Base-by-base conservation (phyloP, 2,797 vertebrate genomes). In the Pangasius djambal region DNA sequence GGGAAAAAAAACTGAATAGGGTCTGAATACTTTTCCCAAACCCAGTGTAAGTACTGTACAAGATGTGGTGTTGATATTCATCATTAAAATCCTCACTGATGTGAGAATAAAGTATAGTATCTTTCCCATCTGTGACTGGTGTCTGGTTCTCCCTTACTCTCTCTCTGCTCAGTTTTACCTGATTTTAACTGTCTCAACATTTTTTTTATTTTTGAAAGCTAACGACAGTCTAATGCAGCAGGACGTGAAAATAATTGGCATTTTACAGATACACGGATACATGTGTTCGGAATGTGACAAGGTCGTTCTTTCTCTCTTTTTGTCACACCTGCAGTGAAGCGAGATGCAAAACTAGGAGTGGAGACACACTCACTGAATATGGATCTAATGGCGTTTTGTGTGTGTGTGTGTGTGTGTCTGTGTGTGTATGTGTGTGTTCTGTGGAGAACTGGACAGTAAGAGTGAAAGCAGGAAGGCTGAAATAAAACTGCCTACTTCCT, bases 401-500 rank as follows among this genome's bases (percentile, higher is more conserved):
- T 65, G 28, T 69, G 65, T 31, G 7, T 74, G 34, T 44, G 37
- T 44, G 16, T 40, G 34, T 72, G 70, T 72, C 34, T 65, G 28
- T 69, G 65, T 67, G 44, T n/a, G 81, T n/a, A 69, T 83, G 61
- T 16, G 22, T 9, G 2, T 83, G 34, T 22, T 8, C 25, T 52
- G 48, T 78, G 44, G 28, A 92, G 90, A 92, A 92, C 86, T 78
- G 25, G 28, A n/a, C 44, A 16, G 44, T 78, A 78, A 13, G 28
- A 78, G 74, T 48, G 8, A 48, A 48, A 77, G 6, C 72, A 20
- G 12, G 0, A 6, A 72, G 69, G 12, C 22, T 48, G 75, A 78
- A 28, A 78, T 78, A 40, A 44, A 74, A 40, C 50, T 72, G 10
- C 44, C 75, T 78, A 8, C 5, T 8, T 50, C 15, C 7, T 28